Conservation (phyloP, 2,888 invertebrate species). For the Deilephila elpenor region DNA sequence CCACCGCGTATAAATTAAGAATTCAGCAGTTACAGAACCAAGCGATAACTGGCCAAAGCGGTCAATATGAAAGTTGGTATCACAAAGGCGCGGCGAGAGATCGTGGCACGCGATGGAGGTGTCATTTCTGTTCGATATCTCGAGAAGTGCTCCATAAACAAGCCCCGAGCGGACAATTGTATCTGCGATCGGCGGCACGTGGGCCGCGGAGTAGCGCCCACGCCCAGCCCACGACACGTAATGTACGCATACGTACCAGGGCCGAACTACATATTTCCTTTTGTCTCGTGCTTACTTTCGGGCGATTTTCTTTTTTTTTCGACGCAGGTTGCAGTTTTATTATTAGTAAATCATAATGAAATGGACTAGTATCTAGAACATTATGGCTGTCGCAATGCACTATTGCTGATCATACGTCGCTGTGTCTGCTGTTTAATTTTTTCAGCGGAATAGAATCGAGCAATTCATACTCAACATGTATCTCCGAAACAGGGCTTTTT, state of each 20-base stretch:
- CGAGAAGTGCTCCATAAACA: conserved; percentile 71
- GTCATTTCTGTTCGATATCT: conserved; percentile 70
- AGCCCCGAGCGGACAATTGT: conserved; percentile 74
- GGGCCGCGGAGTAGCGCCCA: conserved; percentile 81
- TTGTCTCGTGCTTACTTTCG: conserved; percentile 45
- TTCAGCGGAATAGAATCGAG: no score
- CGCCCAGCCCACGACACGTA: conserved; percentile 58
- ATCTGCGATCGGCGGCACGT: conserved; percentile 77
- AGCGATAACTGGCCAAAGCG: conserved; percentile 40
- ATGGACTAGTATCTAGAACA: no score
- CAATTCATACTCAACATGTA: no score
- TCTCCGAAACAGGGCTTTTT: no score
- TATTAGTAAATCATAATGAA: no score
- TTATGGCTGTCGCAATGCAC: no score
- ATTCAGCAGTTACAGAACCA: conserved; percentile 4
- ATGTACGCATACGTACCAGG: conserved; percentile 55
- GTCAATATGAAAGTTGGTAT: conserved; percentile 42
- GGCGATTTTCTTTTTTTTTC: no score
- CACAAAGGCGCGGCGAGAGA: conserved; percentile 50
- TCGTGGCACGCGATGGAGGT: conserved; percentile 65
- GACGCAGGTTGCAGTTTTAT: no score
- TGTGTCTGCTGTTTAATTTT: no score
- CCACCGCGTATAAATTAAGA: not conserved
- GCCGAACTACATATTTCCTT: conserved; percentile 75
- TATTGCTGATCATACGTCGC: no score